Evolutionary conservation across 1,140 invertebrate genomes (phyloP).

Genomic region (Arion vulgaris): DNA sequence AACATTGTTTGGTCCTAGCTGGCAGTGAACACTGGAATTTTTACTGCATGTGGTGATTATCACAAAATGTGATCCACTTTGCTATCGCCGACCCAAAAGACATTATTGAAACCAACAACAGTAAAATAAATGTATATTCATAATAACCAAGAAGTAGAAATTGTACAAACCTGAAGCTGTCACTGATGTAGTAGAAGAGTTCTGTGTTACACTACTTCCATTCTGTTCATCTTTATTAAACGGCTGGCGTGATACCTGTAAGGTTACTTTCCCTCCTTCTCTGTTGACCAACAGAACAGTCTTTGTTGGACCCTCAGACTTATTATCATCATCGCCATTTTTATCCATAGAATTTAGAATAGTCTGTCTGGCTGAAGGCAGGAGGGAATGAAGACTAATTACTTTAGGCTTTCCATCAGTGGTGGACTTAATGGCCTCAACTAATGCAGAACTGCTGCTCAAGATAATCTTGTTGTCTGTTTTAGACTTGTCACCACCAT

Average conservation of each 20-base stretch:
- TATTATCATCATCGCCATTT: constrained; percentile 24
- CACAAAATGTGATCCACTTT: too few relatives aligned
- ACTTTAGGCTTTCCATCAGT: constrained; percentile 41
- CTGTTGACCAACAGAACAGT: constrained; percentile 66
- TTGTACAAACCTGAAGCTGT: constrained; percentile 36
- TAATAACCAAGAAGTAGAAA: too few relatives aligned
- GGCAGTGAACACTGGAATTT: too few relatives aligned
- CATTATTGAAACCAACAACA: too few relatives aligned
- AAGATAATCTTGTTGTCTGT: constrained; percentile 7
- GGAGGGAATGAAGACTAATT: constrained; percentile 45
- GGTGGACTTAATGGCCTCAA: constrained; percentile 30
- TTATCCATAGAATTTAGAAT: constrained; percentile 52
- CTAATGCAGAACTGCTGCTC: constrained; percentile 13
- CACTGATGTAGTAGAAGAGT: constrained; percentile 41
- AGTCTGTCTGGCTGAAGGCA: constrained; percentile 54
- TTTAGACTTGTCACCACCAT: constrained; percentile 18
- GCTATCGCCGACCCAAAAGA: too few relatives aligned
- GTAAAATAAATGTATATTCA: too few relatives aligned
- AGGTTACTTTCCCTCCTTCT: constrained; percentile 64
- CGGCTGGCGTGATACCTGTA: constrained; percentile 58
- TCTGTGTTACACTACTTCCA: constrained; percentile 37
- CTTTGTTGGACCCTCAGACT: constrained; percentile 45
- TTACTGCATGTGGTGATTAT: too few relatives aligned
- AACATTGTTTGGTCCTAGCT: too few relatives aligned
- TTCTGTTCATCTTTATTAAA: constrained; percentile 43